Conservation (phyloP, 1,140 invertebrate genomes). For the Bombus impatiens region DNA sequence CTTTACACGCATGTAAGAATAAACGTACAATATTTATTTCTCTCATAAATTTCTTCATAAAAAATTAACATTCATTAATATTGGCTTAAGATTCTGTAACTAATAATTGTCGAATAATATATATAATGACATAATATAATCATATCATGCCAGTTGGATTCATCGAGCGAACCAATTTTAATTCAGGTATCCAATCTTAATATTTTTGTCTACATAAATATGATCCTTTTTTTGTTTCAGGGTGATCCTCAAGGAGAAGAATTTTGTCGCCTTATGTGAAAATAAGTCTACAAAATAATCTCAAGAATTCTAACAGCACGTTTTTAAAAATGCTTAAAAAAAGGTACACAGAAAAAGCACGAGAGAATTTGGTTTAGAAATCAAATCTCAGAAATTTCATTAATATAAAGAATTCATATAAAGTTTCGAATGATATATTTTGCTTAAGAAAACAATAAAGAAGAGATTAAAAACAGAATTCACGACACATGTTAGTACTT, state of each 20-base stretch:
- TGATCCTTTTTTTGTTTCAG: conserved; percentile 75
- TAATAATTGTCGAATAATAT: conserved; percentile 32
- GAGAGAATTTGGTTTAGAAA: conserved; percentile 48
- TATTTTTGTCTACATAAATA: conserved; percentile 40
- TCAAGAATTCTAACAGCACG: conserved; percentile 60
- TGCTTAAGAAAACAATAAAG: conserved; percentile 50
- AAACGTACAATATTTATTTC: not conserved
- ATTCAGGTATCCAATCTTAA: not conserved
- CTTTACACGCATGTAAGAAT: conserved; percentile 15
- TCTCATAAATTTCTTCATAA: conserved; percentile 1
- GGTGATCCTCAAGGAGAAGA: conserved; percentile 85
- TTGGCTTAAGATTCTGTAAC: conserved; percentile 38
- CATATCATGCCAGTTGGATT: conserved; percentile 12
- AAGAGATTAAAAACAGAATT: conserved; percentile 52
- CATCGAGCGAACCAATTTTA: conserved; percentile 20
- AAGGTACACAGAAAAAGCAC: conserved; percentile 51
- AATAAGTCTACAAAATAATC: conserved; percentile 49
- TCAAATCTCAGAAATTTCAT: conserved; percentile 27
- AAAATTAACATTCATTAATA: conserved; percentile 48
- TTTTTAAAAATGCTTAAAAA: conserved; percentile 38
- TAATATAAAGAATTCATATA: conserved; percentile 54
- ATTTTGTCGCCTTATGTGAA: conserved; percentile 86
- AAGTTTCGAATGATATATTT: conserved; percentile 57
- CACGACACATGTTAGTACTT: conserved; percentile 49
- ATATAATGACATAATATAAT: conserved; percentile 9